phyloP scores from a whole-genome alignment of 2,113 vertebrate species.

The Colaptes auratus region DNA sequence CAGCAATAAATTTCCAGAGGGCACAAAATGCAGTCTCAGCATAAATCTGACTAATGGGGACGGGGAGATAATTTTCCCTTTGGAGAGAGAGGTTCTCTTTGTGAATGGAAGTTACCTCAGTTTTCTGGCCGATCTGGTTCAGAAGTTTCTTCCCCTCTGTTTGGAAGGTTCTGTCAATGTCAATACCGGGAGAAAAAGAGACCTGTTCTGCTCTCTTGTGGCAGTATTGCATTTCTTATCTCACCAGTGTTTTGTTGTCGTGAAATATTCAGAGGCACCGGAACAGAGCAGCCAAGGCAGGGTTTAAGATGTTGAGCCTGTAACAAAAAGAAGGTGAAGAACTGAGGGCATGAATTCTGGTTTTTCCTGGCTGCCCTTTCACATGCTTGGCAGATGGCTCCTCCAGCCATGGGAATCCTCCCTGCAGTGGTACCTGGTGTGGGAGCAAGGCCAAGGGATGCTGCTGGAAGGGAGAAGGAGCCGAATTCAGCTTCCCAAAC shows the following conservation, averaged over 20 bases:
- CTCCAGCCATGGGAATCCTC: not conserved
- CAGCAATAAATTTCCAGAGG: not conserved
- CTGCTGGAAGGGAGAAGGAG: not conserved
- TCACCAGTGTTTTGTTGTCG: not conserved
- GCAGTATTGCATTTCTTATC: not conserved
- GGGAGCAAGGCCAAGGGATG: not conserved
- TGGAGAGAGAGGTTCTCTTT: not conserved
- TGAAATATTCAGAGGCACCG: not conserved
- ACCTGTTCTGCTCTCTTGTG: not conserved
- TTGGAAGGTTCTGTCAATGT: not conserved
- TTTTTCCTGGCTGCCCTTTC: not conserved
- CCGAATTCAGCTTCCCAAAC: not conserved
- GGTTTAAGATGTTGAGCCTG: not conserved
- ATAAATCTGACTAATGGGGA: not conserved
- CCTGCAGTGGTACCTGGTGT: accelerated
- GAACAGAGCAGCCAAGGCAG: not conserved
- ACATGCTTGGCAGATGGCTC: accelerated
- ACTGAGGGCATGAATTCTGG: not conserved
- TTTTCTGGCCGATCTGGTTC: not conserved
- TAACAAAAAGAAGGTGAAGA: not conserved
- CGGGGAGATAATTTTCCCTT: not conserved
- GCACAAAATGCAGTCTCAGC: not conserved
- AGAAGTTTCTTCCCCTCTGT: not conserved
- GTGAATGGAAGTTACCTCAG: not conserved
- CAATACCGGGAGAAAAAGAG: not conserved